Conservation (phyloP, 2,113 vertebrate species). For the Esox niger region DNA sequence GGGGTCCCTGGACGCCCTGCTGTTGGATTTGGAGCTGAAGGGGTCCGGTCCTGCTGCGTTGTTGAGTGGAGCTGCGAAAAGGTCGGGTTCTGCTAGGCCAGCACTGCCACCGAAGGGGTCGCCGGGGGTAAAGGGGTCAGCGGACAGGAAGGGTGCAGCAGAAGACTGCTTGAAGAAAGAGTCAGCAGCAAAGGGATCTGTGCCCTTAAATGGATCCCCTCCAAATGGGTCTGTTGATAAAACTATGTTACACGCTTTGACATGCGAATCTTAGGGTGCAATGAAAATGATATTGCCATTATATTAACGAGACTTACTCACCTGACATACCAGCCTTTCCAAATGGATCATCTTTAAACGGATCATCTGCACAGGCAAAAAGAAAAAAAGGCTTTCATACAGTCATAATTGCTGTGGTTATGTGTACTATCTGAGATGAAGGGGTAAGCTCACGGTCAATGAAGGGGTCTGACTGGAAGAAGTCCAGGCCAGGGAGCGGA, state of each 20-base stretch:
- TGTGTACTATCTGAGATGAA: not conserved
- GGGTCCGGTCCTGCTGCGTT: constrained; percentile 39
- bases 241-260: no score
- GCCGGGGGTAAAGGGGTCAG: constrained; percentile 73
- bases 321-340: constrained; percentile 83
- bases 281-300: no score
- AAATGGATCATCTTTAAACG: constrained; percentile 96
- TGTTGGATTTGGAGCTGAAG: constrained; percentile 43
- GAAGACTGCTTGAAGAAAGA: constrained; percentile 86
- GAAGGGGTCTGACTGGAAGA: constrained; percentile 94
- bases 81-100: constrained; percentile 58
- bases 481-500: constrained; percentile 80
- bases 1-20: constrained; percentile 51
- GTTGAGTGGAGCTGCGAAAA: constrained; percentile 52
- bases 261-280: no score
- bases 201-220: constrained; percentile 94
- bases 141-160: constrained; percentile 72
- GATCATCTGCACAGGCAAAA: constrained; percentile 78
- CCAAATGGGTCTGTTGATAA: constrained; percentile 85
- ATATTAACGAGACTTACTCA: constrained; percentile 54
- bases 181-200: constrained; percentile 94
- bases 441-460: constrained; percentile 84
- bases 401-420: not conserved
- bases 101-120: constrained; percentile 63
- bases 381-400: constrained; percentile 1